Base-by-base conservation (phyloP, 2,113 vertebrate genomes). In the Muntiacus reevesi region DNA sequence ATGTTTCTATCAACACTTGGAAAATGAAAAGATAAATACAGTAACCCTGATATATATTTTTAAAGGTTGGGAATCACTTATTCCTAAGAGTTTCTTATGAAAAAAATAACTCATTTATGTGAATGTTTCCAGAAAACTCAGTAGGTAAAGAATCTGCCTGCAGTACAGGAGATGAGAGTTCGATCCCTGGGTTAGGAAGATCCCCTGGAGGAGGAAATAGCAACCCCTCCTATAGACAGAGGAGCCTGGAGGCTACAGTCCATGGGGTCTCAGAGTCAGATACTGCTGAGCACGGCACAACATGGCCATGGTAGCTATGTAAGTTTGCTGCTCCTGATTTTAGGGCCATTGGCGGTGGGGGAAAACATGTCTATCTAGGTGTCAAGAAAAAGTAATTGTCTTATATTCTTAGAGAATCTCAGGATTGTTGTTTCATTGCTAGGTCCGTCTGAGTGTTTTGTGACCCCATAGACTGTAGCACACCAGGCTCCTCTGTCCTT, bases 281-380 rank as follows among this genome's bases (percentile, higher is more conserved):
- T 10, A 13, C 21, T 11, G 3, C 67, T 74, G 67, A 40, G 11
- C 67, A 43, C 11, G 25, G 10, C 21, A 40, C 36, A 74, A 6
- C 36, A 55, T 64, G 23, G 11, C 7, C 19, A 55, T 17, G n/a
- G 9, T 6, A 40, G 3, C 50, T 62, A 36, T 36, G 84, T 92
- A 79, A 76, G 79, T 85, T 91, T 90, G 17, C 54, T 96, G n/a
- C 47, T 89, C 45, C 54, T 95, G 52, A 64, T 60, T 97, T 95
- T 93, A 19, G 40, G 82, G 19, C 47, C 45, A 27, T 33, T 59
- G 33, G 0, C 54, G 17, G 47, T 91, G 4, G 55, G 33, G 14
- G 47, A 40, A 50, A 96, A 62, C 10, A 23, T 25, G n/a, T 12
- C 52, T 87, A 6, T 59, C 74, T 50, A 43, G 28, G 2, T 76